phyloP scores from a whole-genome alignment of 35 echinoderm and acorn worm genomes.

The Eucidaris tribuloides region DNA sequence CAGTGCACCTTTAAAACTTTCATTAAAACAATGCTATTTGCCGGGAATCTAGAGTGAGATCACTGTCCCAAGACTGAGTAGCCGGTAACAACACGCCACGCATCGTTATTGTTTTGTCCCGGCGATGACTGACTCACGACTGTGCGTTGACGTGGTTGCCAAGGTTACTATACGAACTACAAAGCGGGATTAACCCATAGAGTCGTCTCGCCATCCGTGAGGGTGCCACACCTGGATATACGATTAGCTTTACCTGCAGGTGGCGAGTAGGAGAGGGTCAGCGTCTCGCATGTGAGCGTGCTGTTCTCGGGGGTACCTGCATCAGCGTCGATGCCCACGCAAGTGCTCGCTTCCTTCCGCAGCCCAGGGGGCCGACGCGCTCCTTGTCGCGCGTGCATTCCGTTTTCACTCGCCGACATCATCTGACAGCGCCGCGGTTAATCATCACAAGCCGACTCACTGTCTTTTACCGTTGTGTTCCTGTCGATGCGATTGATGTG shows the following conservation, averaged over 20 bases:
- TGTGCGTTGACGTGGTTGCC: too few species aligned
- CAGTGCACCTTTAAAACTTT: too few species aligned
- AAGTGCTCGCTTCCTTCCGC: background rate
- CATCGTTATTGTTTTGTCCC: too few species aligned
- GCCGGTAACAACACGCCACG: too few species aligned
- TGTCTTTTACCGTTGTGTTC: background rate
- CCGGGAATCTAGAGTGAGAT: too few species aligned
- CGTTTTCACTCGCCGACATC: background rate
- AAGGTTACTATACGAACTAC: too few species aligned
- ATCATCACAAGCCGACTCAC: constrained; percentile 5
- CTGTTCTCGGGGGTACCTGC: constrained; percentile 58
- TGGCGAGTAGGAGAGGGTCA: constrained; percentile 5
- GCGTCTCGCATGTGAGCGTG: background rate
- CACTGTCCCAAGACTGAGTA: too few species aligned
- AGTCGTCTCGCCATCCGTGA: too few species aligned
- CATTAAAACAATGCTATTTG: too few species aligned
- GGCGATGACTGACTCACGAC: too few species aligned
- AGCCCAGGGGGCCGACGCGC: background rate
- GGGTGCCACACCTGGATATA: too few species aligned
- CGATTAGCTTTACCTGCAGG: constrained; percentile 50
- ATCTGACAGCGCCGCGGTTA: constrained; percentile 13
- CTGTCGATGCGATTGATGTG: background rate
- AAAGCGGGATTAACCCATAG: too few species aligned
- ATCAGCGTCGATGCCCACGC: constrained; percentile 48
- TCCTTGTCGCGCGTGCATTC: background rate